Evolutionary conservation across 64 coral and sea anemone genomes (phyloP), one percentile per base, ranked within the genome.

Genomic region (Dendronephthya gigantea): DNA sequence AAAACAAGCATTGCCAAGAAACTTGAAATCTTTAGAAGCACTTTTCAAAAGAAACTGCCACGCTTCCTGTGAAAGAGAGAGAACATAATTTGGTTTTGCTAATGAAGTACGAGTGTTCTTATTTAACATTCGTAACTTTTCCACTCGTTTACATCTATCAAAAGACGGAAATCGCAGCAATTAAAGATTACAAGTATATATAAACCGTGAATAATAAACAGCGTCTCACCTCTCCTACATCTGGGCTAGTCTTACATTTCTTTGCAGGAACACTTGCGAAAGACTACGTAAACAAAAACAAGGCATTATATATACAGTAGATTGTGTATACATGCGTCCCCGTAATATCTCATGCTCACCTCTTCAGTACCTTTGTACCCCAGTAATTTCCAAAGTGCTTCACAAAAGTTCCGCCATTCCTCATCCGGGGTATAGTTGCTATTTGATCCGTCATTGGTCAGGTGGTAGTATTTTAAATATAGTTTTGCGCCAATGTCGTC

Each of bases 251-350:
- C 36, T 79, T 79, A 79, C 72, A 79, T 79, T 79, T 79, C 72
- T 79, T 79, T 34, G 72, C 72, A 9, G 72, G 72, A 79, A 79
- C 36, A 19, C 72, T 79, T 79, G 72, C 15, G 72, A 79, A 79
- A 8, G 72, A 33, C 72, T 79, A 29, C 34, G 37, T 36, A 29
- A 79, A 36, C 30, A 79, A 29, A 39, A 34, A 33, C 72, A 45
- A 45, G 4, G 41, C 11, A 6, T 45, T 45, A 45, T 45, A 11
- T 45, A 11, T 45, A 45, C 11, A 45, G 41, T 45, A 6, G 41
- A 36, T 79, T 12, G 10, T 34, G 69, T 75, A 79, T 7, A 17
- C 29, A 28, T 79, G 9, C 6, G 13, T 79, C 19, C 36, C 10
- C 0, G 15, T 0, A 0, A 33, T 1, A 79, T 12, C 8, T 12